phyloP scores from a whole-genome alignment of 2,797 vertebrate genomes.

The Premnoplex brunnescens region DNA sequence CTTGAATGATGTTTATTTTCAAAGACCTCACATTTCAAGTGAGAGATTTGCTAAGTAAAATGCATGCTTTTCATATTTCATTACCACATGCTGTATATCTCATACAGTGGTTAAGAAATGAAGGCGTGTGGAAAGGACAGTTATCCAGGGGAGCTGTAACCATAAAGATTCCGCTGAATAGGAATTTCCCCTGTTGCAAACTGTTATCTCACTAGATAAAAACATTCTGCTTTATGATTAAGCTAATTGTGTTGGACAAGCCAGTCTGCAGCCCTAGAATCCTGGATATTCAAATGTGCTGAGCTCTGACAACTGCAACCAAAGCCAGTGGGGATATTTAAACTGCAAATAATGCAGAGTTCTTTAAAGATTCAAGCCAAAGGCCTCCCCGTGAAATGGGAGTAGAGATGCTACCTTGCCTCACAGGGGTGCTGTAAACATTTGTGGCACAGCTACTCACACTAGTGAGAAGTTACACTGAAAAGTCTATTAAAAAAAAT shows the following conservation, averaged over 20 bases:
- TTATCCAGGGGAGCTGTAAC: neutral
- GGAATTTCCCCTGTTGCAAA: constrained; percentile 6
- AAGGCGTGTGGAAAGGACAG: constrained; percentile 23
- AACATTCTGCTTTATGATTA: constrained; percentile 40
- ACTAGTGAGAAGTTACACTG: neutral
- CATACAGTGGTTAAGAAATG: neutral
- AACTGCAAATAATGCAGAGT: neutral
- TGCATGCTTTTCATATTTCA: constrained; percentile 7
- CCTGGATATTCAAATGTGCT: constrained; percentile 40
- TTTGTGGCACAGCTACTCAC: neutral
- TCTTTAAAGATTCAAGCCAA: neutral
- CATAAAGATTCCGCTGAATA: constrained; percentile 14
- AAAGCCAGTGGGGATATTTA: neutral
- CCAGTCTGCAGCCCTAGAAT: neutral
- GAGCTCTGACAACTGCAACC: constrained; percentile 6
- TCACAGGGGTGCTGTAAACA: neutral
- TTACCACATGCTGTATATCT: neutral
- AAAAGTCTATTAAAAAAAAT: neutral
- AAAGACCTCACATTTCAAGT: neutral
- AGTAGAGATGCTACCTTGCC: neutral
- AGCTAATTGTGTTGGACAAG: constrained; percentile 42
- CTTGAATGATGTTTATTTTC: neutral
- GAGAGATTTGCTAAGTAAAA: constrained; percentile 7
- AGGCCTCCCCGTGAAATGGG: neutral
- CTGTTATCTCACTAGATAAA: constrained; percentile 46